Evolutionary conservation across 1,140 invertebrate genomes (phyloP), one percentile per base, ranked within the genome.

Genomic region (Drosophila nikananu): DNA sequence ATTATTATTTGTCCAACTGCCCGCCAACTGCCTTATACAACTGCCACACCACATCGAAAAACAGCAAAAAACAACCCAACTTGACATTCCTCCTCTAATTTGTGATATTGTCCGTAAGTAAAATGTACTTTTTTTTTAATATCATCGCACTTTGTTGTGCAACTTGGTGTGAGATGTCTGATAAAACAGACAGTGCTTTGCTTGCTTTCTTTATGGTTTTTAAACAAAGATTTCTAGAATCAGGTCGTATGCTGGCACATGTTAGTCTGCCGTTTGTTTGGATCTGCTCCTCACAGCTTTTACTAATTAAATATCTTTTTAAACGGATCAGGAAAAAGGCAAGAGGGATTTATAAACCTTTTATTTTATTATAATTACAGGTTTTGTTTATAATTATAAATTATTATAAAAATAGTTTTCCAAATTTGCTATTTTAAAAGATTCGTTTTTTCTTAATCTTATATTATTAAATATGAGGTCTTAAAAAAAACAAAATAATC

Each of bases 1-100:
- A 55, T 73, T 58, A 30, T 77, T 62, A 63, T 63, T 61, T 63
- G 49, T 49, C 23, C 64, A 67, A 74, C 75, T 65, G 78, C 62
- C 65, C 25, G 32, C 21, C 21, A 57, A 57, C 54, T 39, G 35
- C 54, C 54, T 17, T 19, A 23, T 12, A 57, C 54, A 54, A 46
- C 48, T 64, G 44, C 37, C 58, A 62, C 58, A 62, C 66, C 42
- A 15, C 42, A 51, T 46, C 59, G 49, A 68, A 52, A 48, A 70
- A 32, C 39, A 54, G 37, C 27, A 32, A 27, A 9, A 42, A 51
- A 12, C 51, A 51, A 68, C n/a, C 17, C 37, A 27, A 23, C 30
- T 52, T 60, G 46, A 59, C 54, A 73, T 73, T 37, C 46, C 70
- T 59, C 42, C 58, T 71, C 52, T 73, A 71, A 51, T 61, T 73